Base-by-base conservation (phyloP, 2,888 invertebrate species). In the Dromius quadrimaculatus region DNA sequence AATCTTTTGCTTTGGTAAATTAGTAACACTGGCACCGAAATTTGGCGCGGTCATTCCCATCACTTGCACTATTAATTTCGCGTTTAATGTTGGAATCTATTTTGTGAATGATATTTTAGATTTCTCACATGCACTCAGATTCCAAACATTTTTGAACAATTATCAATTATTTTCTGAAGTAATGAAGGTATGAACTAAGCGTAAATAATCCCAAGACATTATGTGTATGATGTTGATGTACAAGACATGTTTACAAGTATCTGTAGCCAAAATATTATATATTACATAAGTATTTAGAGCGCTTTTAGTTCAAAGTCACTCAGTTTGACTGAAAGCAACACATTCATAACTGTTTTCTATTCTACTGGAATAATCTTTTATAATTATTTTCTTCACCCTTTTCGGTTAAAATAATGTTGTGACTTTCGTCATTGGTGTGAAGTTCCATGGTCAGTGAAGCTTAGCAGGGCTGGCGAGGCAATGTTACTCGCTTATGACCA, bases 1-100 rank as follows among this genome's bases (percentile, higher is more conserved):
- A 59, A 32, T 41, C 57, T 68, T 68, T 68, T 43, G 28, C 38
- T 61, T 15, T 61, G 69, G 61, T 13, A 47, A 45, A 69, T 69
- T 69, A 69, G 23, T 20, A 45, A 13, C 28, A 36, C 47, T 69
- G 69, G 69, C 69, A 47, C 17, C 13, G 11, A 54, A 54, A 54
- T 54, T 54, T 28, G 50, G 50, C 32, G 47, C 15, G 15, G 28
- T 54, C 23, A 54, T 8, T 54, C n/a, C 23, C 50, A 28, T 13
- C 28, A 54, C 50, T 54, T 32, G 15, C 19, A 23, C 45, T 64
- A 64, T 64, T 64, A 64, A 63, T 63, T 45, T 63, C 28, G 9
- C 15, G 63, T 43, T 43, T 63, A 63, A 63, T 43, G 28, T 43
- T 45, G 43, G 28, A 63, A 43, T 9, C 41, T 15, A 6, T 28